Conservation (phyloP, 2,113 vertebrate genomes). For the Cyphomyrus discorhynchus region DNA sequence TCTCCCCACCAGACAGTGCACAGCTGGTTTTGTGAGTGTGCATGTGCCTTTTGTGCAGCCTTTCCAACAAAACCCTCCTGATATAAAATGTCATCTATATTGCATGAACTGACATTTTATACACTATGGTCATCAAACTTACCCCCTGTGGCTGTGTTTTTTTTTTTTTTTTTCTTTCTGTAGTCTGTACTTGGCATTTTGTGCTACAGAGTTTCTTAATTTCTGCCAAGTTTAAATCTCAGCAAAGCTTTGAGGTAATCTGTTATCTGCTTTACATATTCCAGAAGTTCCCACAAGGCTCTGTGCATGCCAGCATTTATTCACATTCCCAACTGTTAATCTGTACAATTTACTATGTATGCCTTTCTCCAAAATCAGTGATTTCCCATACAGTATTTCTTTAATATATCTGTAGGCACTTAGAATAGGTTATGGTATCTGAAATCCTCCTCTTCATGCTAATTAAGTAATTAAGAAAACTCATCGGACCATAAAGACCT, state of each 20-base stretch:
- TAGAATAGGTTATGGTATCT: neutral
- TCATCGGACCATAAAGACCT: neutral
- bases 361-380: neutral
- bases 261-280: neutral
- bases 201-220: neutral
- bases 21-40: neutral
- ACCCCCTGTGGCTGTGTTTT: neutral
- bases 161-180: neutral
- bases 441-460: neutral
- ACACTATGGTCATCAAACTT: fast-evolving
- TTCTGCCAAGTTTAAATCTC: neutral
- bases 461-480: neutral
- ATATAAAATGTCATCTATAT: slow-evolving; percentile 8
- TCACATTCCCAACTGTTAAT: neutral
- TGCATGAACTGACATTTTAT: slow-evolving; percentile 14
- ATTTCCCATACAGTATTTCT: neutral
- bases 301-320: neutral
- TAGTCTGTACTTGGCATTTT: neutral
- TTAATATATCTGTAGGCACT: neutral
- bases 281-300: neutral
- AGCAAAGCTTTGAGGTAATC: neutral
- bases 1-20: neutral
- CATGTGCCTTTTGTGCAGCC: neutral
- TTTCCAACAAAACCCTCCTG: neutral
- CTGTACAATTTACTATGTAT: neutral